Conservation (phyloP, 2,888 invertebrate species). For the Euclidia mi region DNA sequence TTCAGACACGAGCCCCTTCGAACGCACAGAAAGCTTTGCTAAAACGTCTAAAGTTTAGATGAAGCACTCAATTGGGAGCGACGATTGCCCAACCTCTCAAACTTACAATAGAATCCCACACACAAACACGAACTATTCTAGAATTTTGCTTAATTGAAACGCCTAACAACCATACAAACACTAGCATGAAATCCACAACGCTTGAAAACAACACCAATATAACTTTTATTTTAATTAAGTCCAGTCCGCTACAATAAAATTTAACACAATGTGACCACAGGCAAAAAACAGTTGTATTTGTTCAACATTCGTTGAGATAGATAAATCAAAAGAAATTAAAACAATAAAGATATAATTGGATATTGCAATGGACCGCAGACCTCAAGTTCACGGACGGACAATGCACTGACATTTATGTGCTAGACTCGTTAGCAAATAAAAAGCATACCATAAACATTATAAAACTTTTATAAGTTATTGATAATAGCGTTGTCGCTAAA, state of each 20-base stretch:
- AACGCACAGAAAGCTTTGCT: slow-evolving; percentile 27
- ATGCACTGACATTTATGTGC: slow-evolving; percentile 7
- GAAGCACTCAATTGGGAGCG: no score
- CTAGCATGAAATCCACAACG: no score
- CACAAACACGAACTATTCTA: no score
- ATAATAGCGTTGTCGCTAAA: no score
- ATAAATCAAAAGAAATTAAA: slow-evolving; percentile 58
- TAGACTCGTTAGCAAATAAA: background rate
- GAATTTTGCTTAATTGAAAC: background rate
- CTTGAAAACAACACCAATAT: no score
- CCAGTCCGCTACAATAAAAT: no score
- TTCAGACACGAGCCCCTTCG: no score
- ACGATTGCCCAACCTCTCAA: no score
- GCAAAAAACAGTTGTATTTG: no score
- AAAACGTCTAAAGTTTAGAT: slow-evolving; percentile 1
- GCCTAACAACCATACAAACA: background rate
- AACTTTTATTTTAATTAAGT: no score
- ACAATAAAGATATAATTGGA: slow-evolving; percentile 70
- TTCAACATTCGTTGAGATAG: slow-evolving; percentile 29
- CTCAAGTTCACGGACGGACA: slow-evolving; percentile 65
- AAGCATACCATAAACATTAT: background rate
- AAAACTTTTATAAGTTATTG: background rate
- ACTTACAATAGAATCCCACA: no score
- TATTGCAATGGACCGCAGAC: slow-evolving; percentile 68
- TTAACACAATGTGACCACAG: no score